These are phyloP conservation scores for Girardia tigrina DNA, from an alignment of 2,888 invertebrate genomes.

Conservation along the genomic window DNA sequence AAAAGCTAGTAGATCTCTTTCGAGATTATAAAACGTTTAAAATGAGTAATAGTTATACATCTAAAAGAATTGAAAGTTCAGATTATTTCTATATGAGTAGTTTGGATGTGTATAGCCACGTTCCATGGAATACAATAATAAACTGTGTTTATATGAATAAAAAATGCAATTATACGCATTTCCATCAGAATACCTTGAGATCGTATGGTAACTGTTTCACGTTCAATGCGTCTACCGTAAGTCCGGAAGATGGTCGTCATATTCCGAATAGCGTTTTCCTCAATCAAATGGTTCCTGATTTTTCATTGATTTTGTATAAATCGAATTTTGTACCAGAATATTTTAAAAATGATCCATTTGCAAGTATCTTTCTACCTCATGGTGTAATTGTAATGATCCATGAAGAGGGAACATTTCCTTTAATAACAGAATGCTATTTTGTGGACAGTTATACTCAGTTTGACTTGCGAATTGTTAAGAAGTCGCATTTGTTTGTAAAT, in stretches of 20 bases:
- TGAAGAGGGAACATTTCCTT: conserved; percentile 25
- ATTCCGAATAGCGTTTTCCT: neutral
- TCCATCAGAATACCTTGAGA: neutral
- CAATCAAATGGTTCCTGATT: conserved; percentile 8
- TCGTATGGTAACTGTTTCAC: conserved; percentile 25
- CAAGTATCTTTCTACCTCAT: neutral
- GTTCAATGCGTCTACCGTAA: neutral
- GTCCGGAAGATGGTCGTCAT: neutral
- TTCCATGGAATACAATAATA: conserved; percentile 16
- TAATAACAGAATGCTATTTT: conserved; percentile 18
- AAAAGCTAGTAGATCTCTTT: neutral
- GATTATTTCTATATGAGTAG: conserved; percentile 26
- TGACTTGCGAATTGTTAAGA: conserved; percentile 5
- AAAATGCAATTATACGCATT: neutral
- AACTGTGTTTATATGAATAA: neutral
- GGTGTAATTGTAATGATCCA: conserved; percentile 30
- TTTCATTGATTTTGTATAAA: neutral
- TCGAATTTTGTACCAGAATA: neutral
- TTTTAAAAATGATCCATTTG: conserved; percentile 19
- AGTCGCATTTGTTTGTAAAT: conserved; percentile 3
- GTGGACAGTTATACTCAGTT: conserved; percentile 24
- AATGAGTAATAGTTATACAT: neutral
- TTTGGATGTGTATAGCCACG: neutral
- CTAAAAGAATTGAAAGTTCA: neutral
- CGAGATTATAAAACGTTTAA: neutral